Percentiles rank a stretch among this genome's conserved stretches.
phyloP scores from a whole-genome alignment of 2,888 invertebrate species.

The Rhodophaea formosa region DNA sequence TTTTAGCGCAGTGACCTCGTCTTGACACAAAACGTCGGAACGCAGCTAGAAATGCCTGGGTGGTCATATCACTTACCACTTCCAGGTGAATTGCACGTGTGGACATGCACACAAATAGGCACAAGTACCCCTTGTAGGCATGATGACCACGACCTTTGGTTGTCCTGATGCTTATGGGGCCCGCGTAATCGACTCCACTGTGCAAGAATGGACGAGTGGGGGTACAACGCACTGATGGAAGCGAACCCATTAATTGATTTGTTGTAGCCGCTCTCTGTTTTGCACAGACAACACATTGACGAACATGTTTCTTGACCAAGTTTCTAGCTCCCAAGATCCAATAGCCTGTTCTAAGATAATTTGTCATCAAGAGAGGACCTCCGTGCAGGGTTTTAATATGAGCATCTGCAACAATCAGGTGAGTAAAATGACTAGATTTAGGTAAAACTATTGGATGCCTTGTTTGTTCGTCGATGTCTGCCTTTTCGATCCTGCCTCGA shows the following conservation, averaged over 20 bases:
- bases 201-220: slow-evolving; percentile 23
- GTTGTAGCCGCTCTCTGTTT: slow-evolving; percentile 17
- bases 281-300: slow-evolving; percentile 25
- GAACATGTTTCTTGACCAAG: slow-evolving; percentile 16
- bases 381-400: slow-evolving; percentile 25
- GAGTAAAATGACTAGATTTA: slow-evolving; percentile 17
- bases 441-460: slow-evolving; percentile 18
- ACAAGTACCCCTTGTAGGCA: slow-evolving; percentile 27
- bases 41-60: slow-evolving; percentile 30
- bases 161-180: slow-evolving; percentile 24
- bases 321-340: slow-evolving; percentile 25
- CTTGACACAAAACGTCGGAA: slow-evolving; percentile 29
- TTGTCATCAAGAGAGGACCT: slow-evolving; percentile 22
- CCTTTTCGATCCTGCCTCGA: slow-evolving; percentile 8
- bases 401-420: slow-evolving; percentile 23
- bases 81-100: too few relatives aligned
- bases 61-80: slow-evolving; percentile 28
- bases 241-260: slow-evolving; percentile 24
- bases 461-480: slow-evolving; percentile 11
- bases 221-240: slow-evolving; percentile 22
- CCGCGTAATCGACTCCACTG: slow-evolving; percentile 30
- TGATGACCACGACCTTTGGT: slow-evolving; percentile 28
- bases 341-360: slow-evolving; percentile 23
- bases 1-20: slow-evolving; percentile 27
- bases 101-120: slow-evolving; percentile 24